Conservation (phyloP, 2,888 invertebrate genomes). For the Ryuthela nishihirai region DNA sequence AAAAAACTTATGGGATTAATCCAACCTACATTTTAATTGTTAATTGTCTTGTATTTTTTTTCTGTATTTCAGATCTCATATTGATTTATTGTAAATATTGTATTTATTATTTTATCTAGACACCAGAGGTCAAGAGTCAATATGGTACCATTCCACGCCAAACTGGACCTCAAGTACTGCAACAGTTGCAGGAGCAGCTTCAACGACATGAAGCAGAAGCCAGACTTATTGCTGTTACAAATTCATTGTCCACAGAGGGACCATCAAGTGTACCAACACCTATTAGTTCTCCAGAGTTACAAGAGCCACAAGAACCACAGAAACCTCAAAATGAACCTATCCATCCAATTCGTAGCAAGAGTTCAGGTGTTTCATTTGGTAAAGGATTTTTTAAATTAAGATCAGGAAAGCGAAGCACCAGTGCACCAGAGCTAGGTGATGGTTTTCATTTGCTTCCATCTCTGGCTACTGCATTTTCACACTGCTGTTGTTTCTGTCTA, state of each 20-base stretch:
- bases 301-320: too few species aligned
- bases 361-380: slow-evolving; percentile 68
- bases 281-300: too few species aligned
- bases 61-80: background rate
- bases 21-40: background rate
- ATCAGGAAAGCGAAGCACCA: slow-evolving; percentile 68
- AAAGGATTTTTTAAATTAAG: slow-evolving; percentile 55
- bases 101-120: slow-evolving; percentile 3
- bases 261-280: too few species aligned
- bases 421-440: slow-evolving; percentile 87
- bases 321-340: too few species aligned
- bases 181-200: slow-evolving; percentile 37
- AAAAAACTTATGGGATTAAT: background rate
- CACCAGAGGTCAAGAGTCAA: slow-evolving; percentile 5
- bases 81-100: background rate
- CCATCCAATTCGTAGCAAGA: slow-evolving; percentile 28
- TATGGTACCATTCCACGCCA: slow-evolving; percentile 43
- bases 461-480: background rate
- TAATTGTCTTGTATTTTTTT: background rate
- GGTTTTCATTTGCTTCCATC: slow-evolving; percentile 36
- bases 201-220: slow-evolving; percentile 6
- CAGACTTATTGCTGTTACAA: too few species aligned
- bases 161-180: slow-evolving; percentile 34
- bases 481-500: too few species aligned
- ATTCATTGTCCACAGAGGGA: too few species aligned